These are phyloP conservation scores for Bombus superbus DNA, from an alignment of 1,140 invertebrate genomes.

Conservation along the genomic window DNA sequence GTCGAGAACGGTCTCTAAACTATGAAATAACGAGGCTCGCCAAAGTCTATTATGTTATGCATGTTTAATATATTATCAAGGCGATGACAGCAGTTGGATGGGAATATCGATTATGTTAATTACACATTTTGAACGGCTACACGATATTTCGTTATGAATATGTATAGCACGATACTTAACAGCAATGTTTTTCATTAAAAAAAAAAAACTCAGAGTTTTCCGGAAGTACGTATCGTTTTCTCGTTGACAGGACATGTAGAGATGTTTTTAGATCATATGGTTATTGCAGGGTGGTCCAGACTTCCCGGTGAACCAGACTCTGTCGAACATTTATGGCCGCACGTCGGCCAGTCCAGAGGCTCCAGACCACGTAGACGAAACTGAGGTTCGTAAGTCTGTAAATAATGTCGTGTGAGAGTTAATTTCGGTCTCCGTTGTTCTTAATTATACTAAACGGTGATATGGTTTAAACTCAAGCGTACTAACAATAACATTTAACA, in stretches of 20 bases:
- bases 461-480: background rate
- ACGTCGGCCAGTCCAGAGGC: slow-evolving; percentile 78
- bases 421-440: background rate
- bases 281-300: slow-evolving; percentile 78
- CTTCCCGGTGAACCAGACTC: slow-evolving; percentile 78
- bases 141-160: background rate
- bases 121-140: background rate
- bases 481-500: background rate
- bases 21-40: background rate
- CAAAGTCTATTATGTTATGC: background rate
- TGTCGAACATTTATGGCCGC: slow-evolving; percentile 80
- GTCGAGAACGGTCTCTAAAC: background rate
- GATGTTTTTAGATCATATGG: slow-evolving; percentile 60
- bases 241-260: background rate
- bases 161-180: background rate
- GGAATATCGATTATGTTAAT: slow-evolving; percentile 6
- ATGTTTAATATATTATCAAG: background rate
- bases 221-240: slow-evolving; percentile 34
- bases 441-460: background rate
- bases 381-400: slow-evolving; percentile 75
- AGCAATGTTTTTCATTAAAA: background rate
- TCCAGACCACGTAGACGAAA: slow-evolving; percentile 72
- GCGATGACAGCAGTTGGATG: background rate
- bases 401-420: slow-evolving; percentile 36
- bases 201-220: background rate